Evolutionary conservation across 2,113 vertebrate genomes (phyloP), one percentile per base, ranked within the genome.

Genomic region (Fulmarus glacialis): DNA sequence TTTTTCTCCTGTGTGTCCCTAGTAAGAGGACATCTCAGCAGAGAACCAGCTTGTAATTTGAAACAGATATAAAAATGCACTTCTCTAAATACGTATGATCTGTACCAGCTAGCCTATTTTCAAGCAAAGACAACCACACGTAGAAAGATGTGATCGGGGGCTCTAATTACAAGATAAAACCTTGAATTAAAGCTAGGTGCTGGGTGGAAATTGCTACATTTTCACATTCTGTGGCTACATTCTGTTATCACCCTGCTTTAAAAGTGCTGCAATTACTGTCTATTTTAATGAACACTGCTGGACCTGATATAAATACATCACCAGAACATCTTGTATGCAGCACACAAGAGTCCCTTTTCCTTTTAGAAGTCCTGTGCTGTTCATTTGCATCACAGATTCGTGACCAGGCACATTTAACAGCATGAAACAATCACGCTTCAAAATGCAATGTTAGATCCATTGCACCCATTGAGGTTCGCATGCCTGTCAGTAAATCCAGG

Each of bases 231-330:
- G 53, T 72, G 75, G 34, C 71, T 82, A 30, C 6, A 3, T 86
- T 93, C 78, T 73, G 58, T 73, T 92, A 73, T 82, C 4, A 0
- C 24, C 43, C 86, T 86, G 43, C 40, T 93, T 83, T 43, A 67
- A 34, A 86, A 53, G 43, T 72, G 40, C 85, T 88, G 79, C 48
- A 88, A 7, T 89, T 77, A 67, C 27, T 13, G 13, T 62, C 80
- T 89, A 32, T 95, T 90, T 92, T 89, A 89, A 95, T 48, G 53
- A 92, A 60, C 18, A 13, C 63, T 93, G 48, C 75, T 93, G 71
- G 40, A 42, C 45, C 62, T 89, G 82, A 38, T 95, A 38, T 63
- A 85, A 95, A 89, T 68, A 79, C 58, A 47, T 43, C 80, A 68
- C 20, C 72, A 83, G 80, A 55, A 81, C 38, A 85, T 75, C 77